Percentiles rank a stretch among this genome's conserved stretches.
phyloP scores from a whole-genome alignment of 2,113 vertebrate species.

The Pavo muticus region DNA sequence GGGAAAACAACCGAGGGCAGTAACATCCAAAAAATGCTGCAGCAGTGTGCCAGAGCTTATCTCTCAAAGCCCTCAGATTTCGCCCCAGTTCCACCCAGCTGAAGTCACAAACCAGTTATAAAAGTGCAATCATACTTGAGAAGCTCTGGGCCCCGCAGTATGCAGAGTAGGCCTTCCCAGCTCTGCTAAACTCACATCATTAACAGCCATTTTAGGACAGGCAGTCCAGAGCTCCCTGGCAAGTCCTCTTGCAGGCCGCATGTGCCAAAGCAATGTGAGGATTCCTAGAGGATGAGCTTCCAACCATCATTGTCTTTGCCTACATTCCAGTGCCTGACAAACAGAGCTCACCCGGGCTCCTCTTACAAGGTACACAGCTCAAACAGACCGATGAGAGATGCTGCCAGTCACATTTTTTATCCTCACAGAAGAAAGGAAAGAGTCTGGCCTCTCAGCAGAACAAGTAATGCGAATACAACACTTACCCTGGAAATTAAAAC shows the following conservation, averaged over 20 bases:
- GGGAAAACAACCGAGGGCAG: slow-evolving; percentile 50
- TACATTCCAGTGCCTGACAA: slow-evolving; percentile 38
- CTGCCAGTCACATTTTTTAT: not conserved
- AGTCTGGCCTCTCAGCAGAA: not conserved
- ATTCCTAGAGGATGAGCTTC: slow-evolving; percentile 69
- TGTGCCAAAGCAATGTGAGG: slow-evolving; percentile 17
- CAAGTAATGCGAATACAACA: not conserved
- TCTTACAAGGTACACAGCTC: slow-evolving; percentile 11
- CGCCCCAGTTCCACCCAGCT: slow-evolving; percentile 53
- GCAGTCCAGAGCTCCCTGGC: slow-evolving; percentile 61
- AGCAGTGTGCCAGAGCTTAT: slow-evolving; percentile 26
- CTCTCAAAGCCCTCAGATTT: slow-evolving; percentile 19
- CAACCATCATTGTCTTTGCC: slow-evolving; percentile 40
- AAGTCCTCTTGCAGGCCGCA: not conserved
- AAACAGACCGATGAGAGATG: not conserved
- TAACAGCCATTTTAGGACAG: slow-evolving; percentile 69
- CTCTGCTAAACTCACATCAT: slow-evolving; percentile 13
- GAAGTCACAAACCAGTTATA: slow-evolving; percentile 1
- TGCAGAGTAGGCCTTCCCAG: not conserved
- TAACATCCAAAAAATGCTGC: slow-evolving; percentile 41
- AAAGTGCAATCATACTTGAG: not conserved
- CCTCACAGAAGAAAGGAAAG: not conserved
- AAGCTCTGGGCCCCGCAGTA: not conserved
- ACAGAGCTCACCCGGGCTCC: not conserved
- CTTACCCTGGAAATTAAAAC: not conserved